Base-by-base conservation (phyloP, 2,113 vertebrate species). In the Amphiprion ocellaris region DNA sequence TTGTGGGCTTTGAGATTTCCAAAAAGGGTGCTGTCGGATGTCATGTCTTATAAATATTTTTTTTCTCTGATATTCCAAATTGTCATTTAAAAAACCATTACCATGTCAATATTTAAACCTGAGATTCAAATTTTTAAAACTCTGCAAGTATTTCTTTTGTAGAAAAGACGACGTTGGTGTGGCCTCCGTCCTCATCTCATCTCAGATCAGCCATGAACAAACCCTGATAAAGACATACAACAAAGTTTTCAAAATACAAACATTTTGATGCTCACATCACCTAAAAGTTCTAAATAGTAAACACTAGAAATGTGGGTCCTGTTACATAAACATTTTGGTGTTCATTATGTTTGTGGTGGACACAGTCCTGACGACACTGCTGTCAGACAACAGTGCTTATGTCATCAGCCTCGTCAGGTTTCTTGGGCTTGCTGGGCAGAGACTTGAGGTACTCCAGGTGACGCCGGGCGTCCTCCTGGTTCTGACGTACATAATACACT, bases 401-500 rank as follows among this genome's bases (percentile, higher is more conserved):
- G 90, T 99, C 97, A 71, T 99, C 98, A 0, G 96, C 95, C 74
- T 99, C 98, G 0, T 99, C 98, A 2, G 97, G 96, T 93, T 97
- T 98, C 95, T 97, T 99, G 94, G 98, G 98, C 92, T 98, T 99
- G 94, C 98, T 99, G 59, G 98, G 98, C 86, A 99, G 96, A 70
- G 98, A 99, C 95, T 99, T 99, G 93, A 99, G 97, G 95, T 99
- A 99, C 95, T 99, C 98, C 53, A 99, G 96, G 94, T 99, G 98
- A 46, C 98, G 96, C 21, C 98, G 93, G 1, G 98, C 98, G 30
- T 99, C 98, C 89, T 99, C 98, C 91, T 99, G 98, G 85, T 99
- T 99, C 94, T 99, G 98, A 81, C 98, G 95, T 52, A 99, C 98
- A 0, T 99, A 99, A 82, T 99, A 99, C 28, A 99, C 98, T 72